These are phyloP conservation scores for Urocitellus parryii DNA, from an alignment of 2,113 vertebrate genomes.

Conservation along the genomic window DNA sequence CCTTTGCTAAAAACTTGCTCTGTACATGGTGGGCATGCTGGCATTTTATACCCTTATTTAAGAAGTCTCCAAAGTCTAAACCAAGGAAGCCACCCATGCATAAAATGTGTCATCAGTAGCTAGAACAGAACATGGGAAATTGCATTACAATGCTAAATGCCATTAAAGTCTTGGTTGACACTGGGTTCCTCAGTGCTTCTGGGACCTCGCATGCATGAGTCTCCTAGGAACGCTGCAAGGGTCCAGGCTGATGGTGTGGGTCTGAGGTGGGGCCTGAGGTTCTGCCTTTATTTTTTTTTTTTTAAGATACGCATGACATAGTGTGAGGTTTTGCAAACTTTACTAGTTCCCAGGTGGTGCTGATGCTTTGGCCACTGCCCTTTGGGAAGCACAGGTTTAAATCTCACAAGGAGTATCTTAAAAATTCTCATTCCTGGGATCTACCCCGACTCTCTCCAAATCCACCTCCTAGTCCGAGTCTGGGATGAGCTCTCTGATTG, in stretches of 20 bases:
- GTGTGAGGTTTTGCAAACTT: neutral
- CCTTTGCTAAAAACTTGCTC: neutral
- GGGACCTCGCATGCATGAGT: accelerated
- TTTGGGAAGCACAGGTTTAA: neutral
- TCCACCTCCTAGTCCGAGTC: too few relatives aligned
- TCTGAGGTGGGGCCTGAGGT: neutral
- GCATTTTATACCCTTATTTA: neutral
- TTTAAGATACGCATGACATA: too few relatives aligned
- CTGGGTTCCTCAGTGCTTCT: neutral
- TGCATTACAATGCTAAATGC: neutral
- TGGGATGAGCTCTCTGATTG: neutral
- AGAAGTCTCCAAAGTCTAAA: neutral
- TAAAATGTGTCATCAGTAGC: neutral
- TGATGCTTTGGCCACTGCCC: neutral
- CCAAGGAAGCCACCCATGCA: neutral
- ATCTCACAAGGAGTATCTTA: neutral
- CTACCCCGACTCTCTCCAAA: neutral
- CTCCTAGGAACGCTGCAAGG: neutral
- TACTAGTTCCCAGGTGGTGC: neutral
- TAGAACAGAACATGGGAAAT: neutral
- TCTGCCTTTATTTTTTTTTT: neutral
- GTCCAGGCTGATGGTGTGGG: accelerated
- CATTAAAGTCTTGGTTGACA: neutral
- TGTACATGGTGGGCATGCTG: neutral
- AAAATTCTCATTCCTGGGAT: neutral